phyloP scores from a whole-genome alignment of 2,797 vertebrate species.

The Microhierax caerulescens region DNA sequence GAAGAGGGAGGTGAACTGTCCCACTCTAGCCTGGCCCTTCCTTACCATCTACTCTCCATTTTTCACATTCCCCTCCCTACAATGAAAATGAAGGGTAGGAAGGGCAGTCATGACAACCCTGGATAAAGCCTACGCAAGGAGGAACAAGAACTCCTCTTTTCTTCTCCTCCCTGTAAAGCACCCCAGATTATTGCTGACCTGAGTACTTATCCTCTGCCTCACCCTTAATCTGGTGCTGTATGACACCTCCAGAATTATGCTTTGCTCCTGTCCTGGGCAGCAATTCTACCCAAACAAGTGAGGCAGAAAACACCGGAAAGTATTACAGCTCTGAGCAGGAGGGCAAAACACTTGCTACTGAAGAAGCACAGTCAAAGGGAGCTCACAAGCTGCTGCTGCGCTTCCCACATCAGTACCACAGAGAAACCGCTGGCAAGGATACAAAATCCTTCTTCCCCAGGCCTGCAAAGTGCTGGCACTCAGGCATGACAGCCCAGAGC shows the following conservation, averaged over 20 bases:
- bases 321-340: neutral
- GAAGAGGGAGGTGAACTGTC: neutral
- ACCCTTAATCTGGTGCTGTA: conserved; percentile 79
- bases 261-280: neutral
- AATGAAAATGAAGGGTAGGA: neutral
- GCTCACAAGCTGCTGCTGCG: neutral
- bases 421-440: conserved; percentile 71
- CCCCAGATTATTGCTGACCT: conserved; percentile 70
- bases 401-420: neutral
- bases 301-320: neutral
- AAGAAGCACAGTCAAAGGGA: neutral
- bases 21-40: neutral
- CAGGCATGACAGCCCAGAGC: accelerated
- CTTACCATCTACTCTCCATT: neutral
- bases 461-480: neutral
- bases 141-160: neutral
- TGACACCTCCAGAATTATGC: neutral
- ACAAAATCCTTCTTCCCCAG: neutral
- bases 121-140: conserved; percentile 39
- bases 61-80: neutral
- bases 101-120: neutral
- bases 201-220: conserved; percentile 46
- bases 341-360: neutral
- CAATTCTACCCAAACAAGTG: neutral
- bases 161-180: neutral